Evolutionary conservation across 2,113 vertebrate genomes (phyloP).

Genomic region (Eira barbara): DNA sequence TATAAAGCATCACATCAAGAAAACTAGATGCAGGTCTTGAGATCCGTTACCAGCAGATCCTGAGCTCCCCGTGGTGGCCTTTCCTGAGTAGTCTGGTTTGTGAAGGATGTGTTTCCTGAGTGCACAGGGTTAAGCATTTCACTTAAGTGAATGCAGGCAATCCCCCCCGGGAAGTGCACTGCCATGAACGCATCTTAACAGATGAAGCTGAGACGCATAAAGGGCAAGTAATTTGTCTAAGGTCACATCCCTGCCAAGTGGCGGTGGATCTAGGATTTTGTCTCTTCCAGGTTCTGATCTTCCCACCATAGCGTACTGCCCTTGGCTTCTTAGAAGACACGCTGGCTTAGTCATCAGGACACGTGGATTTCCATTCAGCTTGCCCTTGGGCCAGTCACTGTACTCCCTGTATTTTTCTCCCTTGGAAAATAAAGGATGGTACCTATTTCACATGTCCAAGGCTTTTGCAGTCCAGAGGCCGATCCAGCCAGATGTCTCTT

Average conservation of each 20-base stretch:
- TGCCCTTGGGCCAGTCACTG: neutral
- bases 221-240: neutral
- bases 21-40: slow-evolving; percentile 19
- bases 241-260: neutral
- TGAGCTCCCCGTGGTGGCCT: neutral
- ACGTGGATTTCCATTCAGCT: neutral
- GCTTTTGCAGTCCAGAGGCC: neutral
- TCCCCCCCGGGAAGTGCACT: neutral
- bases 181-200: neutral
- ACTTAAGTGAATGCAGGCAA: neutral
- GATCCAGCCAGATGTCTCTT: neutral
- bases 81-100: neutral
- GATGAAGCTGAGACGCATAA: neutral
- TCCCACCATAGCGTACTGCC: neutral
- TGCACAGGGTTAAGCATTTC: neutral
- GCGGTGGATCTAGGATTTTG: neutral
- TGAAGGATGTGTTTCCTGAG: neutral
- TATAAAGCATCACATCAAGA: neutral
- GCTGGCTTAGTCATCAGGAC: neutral
- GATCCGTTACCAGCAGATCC: neutral
- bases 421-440: neutral
- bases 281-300: neutral
- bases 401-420: neutral
- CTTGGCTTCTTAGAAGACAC: neutral
- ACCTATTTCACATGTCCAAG: neutral